Base-by-base conservation (phyloP, 2,113 vertebrate species). In the Cyrtonyx montezumae region DNA sequence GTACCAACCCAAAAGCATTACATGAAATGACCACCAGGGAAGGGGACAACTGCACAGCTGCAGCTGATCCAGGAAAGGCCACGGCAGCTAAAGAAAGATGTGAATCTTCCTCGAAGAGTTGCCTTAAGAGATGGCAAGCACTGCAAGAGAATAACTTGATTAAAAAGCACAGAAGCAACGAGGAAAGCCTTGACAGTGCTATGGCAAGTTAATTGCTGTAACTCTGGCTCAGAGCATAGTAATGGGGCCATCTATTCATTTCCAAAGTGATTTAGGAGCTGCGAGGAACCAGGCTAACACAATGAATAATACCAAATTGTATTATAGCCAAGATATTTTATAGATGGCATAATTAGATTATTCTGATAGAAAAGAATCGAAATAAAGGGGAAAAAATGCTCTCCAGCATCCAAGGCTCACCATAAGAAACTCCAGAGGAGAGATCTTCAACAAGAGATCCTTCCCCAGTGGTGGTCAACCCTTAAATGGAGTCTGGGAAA, bases 101-200 rank as follows among this genome's bases (percentile, higher is more conserved):
- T 96, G 96, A 98, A 95, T 4, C 49, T 28, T 17, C 73, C 25
- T 75, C 91, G 93, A 91, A 97, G 59, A 91, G 63, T 59, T 86
- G 91, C 87, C 90, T 96, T 19, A 99, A 99, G 96, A 98, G 98
- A 56, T 45, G 90, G 12, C 87, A 75, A 70, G 28, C 96, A 88
- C 40, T 94, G 19, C 36, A 91, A 69, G 97, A 98, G 22, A 74
- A 84, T 75, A 97, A 95, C 91, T 97, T 97, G 22, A 94, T 96
- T 68, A 99, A 99, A 96, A 97, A 97, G 88, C 95, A 43, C 82
- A 98, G 96, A 95, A 94, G 79, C 15, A 96, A 95, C 11, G 68
- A 84, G 15, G 92, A 93, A 86, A 96, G 61, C 42, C 85, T 87
- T 66, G 95, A 95, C 79, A 45, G 89, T 69, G 79, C 94, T 23